Percentiles rank a stretch among this genome's conserved stretches.
Evolutionary conservation across 2,797 vertebrate species (phyloP).

Genomic region (Ceryle rudis): DNA sequence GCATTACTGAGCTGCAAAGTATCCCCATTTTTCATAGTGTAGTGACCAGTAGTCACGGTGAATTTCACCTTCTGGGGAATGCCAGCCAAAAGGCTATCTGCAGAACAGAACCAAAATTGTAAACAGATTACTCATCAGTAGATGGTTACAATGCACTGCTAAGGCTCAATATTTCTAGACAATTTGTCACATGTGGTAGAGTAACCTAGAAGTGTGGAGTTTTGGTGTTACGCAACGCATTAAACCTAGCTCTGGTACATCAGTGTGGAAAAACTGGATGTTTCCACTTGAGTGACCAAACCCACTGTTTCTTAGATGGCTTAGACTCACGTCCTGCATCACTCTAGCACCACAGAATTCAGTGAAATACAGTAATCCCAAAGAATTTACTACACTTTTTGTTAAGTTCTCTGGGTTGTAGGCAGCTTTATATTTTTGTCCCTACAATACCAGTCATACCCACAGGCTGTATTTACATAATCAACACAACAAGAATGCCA

Average conservation of each 20-base stretch:
- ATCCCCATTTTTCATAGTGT: conserved; percentile 91
- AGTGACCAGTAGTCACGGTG: conserved; percentile 93
- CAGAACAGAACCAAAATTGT: neutral
- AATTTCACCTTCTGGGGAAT: conserved; percentile 95
- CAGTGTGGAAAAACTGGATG: accelerated
- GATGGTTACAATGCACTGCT: neutral
- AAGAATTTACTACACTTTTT: neutral
- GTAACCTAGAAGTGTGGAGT: neutral
- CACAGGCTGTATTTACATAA: neutral
- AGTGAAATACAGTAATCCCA: neutral
- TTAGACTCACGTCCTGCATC: neutral
- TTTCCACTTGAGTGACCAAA: neutral
- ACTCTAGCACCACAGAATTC: neutral
- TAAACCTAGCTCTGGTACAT: neutral
- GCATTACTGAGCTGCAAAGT: conserved; percentile 93
- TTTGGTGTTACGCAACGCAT: neutral
- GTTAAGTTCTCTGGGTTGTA: neutral
- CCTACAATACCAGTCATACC: neutral
- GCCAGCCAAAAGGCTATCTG: conserved; percentile 94
- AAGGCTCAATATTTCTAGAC: neutral
- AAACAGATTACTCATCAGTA: neutral
- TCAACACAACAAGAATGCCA: neutral
- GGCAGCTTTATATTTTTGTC: neutral
- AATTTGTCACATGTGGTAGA: neutral
- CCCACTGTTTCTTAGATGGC: neutral